These are phyloP conservation scores for Ptychadena robeensis DNA, from an alignment of 2,797 vertebrate species.

Conservation along the genomic window DNA sequence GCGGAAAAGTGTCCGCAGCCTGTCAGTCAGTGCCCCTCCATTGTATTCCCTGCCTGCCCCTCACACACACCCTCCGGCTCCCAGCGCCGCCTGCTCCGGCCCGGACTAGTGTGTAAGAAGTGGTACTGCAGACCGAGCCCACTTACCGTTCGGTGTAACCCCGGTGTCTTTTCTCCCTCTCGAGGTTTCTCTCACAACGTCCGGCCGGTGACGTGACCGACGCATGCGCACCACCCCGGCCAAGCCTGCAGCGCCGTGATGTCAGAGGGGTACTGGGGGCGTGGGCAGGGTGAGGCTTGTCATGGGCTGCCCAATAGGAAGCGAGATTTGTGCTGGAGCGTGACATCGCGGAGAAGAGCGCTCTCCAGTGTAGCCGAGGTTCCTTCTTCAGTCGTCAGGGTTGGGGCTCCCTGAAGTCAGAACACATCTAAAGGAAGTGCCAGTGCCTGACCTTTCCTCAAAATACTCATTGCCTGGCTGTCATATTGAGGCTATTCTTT, in stretches of 20 bases:
- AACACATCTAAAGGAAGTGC: too few species aligned
- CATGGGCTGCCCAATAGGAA: background rate
- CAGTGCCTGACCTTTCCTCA: too few species aligned
- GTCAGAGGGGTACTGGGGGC: background rate
- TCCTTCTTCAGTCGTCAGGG: too few species aligned
- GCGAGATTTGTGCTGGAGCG: background rate
- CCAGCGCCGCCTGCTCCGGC: background rate
- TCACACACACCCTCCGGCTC: background rate
- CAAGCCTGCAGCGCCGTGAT: slow-evolving; percentile 38
- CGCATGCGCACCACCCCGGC: slow-evolving; percentile 25
- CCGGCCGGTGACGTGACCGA: slow-evolving; percentile 43
- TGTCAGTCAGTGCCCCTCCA: slow-evolving; percentile 11
- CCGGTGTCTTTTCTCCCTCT: slow-evolving; percentile 23
- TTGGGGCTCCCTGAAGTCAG: too few species aligned
- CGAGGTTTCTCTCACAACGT: slow-evolving; percentile 45
- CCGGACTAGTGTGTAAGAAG: background rate
- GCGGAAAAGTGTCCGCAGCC: background rate
- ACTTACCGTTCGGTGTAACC: slow-evolving; percentile 11
- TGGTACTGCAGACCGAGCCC: background rate
- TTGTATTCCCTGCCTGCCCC: background rate
- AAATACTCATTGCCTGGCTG: too few species aligned
- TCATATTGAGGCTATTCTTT: too few species aligned
- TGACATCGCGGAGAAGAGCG: background rate
- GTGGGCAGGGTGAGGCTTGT: background rate
- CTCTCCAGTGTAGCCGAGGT: background rate